Evolutionary conservation across 2,888 invertebrate species (phyloP).

Genomic region (Polylopha cassiicola): DNA sequence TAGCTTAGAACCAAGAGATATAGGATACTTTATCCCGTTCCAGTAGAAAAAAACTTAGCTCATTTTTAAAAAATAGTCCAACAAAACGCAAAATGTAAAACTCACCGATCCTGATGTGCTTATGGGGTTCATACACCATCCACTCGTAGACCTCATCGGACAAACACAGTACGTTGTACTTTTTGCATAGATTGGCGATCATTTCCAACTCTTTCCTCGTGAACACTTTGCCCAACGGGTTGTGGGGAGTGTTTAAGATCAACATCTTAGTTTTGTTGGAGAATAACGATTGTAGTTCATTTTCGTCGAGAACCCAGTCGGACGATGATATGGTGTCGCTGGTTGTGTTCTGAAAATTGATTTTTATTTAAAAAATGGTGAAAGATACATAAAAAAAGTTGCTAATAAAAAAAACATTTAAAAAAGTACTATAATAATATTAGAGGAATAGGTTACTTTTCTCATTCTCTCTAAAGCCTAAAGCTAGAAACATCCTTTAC

Average conservation of each 20-base stretch:
- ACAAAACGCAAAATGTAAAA: neutral
- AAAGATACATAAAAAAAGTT: too few relatives aligned
- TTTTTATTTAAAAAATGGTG: conserved; percentile 18
- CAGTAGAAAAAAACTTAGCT: neutral
- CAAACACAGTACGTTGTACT: conserved; percentile 93
- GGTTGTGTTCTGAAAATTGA: conserved; percentile 51
- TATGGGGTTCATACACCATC: conserved; percentile 89
- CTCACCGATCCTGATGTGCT: conserved; percentile 94
- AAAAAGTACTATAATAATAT: too few relatives aligned
- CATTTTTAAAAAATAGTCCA: too few relatives aligned
- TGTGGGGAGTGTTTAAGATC: conserved; percentile 98
- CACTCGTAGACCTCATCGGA: conserved; percentile 99
- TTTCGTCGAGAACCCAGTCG: conserved; percentile 92
- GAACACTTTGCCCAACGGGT: conserved; percentile 95
- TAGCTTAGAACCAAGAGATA: too few relatives aligned
- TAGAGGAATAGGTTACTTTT: too few relatives aligned
- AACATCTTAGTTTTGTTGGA: conserved; percentile 94
- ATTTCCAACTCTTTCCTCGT: conserved; percentile 80
- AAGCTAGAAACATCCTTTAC: too few relatives aligned
- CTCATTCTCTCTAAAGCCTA: too few relatives aligned
- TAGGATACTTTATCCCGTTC: too few relatives aligned
- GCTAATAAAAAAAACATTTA: too few relatives aligned
- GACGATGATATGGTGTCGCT: conserved; percentile 79
- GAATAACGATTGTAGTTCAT: conserved; percentile 88
- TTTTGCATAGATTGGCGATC: conserved; percentile 93